Evolutionary conservation across 2,888 invertebrate species (phyloP).

Genomic region (Volucella inflata): DNA sequence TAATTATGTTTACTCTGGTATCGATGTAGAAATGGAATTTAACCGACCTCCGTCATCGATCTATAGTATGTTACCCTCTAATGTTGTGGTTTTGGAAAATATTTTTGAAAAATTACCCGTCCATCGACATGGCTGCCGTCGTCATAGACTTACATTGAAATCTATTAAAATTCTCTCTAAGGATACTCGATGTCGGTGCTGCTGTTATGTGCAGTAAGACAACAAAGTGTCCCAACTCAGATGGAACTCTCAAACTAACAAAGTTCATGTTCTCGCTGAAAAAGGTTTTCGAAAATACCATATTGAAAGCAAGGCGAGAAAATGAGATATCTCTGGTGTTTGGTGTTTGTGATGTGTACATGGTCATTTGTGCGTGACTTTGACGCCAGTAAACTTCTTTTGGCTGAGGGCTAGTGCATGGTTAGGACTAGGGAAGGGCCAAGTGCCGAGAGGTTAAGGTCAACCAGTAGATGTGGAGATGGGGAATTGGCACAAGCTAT

Average conservation of each 20-base stretch:
- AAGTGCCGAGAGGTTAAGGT: slow-evolving; percentile 45
- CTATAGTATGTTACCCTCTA: background rate
- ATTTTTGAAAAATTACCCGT: slow-evolving; percentile 8
- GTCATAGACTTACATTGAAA: slow-evolving; percentile 21
- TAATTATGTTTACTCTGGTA: slow-evolving; percentile 21
- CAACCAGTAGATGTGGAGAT: slow-evolving; percentile 17
- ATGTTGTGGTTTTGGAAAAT: background rate
- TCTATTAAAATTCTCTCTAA: slow-evolving; percentile 38
- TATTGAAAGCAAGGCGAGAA: slow-evolving; percentile 32
- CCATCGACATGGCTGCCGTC: background rate
- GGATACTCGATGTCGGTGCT: background rate
- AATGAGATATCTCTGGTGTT: slow-evolving; percentile 36
- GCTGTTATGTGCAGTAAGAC: background rate
- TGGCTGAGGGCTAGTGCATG: background rate
- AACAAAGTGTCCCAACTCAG: background rate
- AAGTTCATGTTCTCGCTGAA: background rate
- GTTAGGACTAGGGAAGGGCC: background rate
- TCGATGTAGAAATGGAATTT: background rate
- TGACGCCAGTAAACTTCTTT: slow-evolving; percentile 36
- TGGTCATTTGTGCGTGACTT: slow-evolving; percentile 60
- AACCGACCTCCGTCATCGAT: background rate
- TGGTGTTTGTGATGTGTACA: slow-evolving; percentile 43
- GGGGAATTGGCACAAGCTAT: slow-evolving; percentile 50
- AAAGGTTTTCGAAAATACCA: slow-evolving; percentile 3
- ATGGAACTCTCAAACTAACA: slow-evolving; percentile 23